A percentile compares a stretch with the other conserved stretches of the same genome.
These are phyloP conservation scores for Denticeps clupeoides DNA, from an alignment of 2,797 vertebrate species.

Conservation along the genomic window DNA sequence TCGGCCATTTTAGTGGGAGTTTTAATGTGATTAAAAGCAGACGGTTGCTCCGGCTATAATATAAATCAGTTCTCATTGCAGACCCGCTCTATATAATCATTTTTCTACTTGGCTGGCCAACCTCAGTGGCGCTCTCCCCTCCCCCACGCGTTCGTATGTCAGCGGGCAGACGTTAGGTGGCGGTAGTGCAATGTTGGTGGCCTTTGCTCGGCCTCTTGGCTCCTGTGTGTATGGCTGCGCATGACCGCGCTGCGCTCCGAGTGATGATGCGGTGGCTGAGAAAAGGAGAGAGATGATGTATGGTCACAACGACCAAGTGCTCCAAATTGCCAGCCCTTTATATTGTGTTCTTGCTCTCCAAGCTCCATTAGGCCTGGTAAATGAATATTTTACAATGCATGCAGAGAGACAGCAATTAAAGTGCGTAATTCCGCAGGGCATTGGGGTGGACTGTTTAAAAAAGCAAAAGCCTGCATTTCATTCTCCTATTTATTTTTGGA, in stretches of 20 bases:
- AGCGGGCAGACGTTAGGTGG: constrained; percentile 68
- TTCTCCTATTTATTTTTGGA: constrained; percentile 30
- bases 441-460: constrained; percentile 13
- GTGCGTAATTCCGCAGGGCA: constrained; percentile 28
- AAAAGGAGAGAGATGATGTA: constrained; percentile 24
- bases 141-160: constrained; percentile 6
- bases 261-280: not conserved
- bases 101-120: too few relatives aligned
- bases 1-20: not conserved
- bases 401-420: constrained; percentile 45
- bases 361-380: constrained; percentile 44
- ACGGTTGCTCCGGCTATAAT: not conserved
- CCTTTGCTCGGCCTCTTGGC: constrained; percentile 28
- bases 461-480: constrained; percentile 20
- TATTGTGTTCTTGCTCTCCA: constrained; percentile 38
- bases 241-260: not conserved
- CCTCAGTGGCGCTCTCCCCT: too few relatives aligned
- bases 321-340: constrained; percentile 39
- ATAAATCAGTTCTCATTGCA: too few relatives aligned
- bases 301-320: constrained; percentile 28
- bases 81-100: too few relatives aligned
- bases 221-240: constrained; percentile 9
- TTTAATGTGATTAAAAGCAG: constrained; percentile 1
- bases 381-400: constrained; percentile 46
- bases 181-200: constrained; percentile 72